Percentiles rank a stretch among this genome's conserved stretches.
Evolutionary conservation across 2,113 vertebrate species (phyloP).

Genomic region (Heterochromis multidens): DNA sequence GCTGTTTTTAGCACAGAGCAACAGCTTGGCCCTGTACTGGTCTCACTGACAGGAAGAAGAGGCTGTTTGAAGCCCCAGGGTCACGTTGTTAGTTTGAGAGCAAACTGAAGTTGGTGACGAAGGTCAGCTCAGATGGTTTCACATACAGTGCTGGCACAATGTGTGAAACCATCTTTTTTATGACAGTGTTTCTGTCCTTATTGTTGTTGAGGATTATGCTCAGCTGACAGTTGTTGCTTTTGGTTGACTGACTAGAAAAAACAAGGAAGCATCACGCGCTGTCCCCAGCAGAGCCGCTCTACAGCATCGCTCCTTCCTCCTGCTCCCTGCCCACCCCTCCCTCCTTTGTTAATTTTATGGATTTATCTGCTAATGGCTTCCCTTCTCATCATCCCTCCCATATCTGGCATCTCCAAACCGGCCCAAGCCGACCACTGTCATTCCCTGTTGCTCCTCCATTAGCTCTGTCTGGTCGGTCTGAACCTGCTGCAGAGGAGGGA

Average conservation of each 20-base stretch:
- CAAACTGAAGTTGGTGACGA: slow-evolving; percentile 33
- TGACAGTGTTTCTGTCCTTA: neutral
- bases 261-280: slow-evolving; percentile 11
- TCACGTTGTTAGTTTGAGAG: slow-evolving; percentile 33
- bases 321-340: neutral
- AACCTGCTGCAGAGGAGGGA: slow-evolving; percentile 15
- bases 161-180: slow-evolving; percentile 8
- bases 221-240: slow-evolving; percentile 17
- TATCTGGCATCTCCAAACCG: slow-evolving; percentile 47
- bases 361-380: slow-evolving; percentile 71
- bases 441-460: slow-evolving; percentile 49
- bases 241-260: slow-evolving; percentile 10
- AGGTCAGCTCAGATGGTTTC: slow-evolving; percentile 45
- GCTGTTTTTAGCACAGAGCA: slow-evolving; percentile 71
- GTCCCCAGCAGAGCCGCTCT: slow-evolving; percentile 3
- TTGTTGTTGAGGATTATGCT: slow-evolving; percentile 24
- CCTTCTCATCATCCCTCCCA: slow-evolving; percentile 42
- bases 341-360: slow-evolving; percentile 70
- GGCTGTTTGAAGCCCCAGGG: slow-evolving; percentile 32
- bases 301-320: slow-evolving; percentile 21
- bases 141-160: neutral
- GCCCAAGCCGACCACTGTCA: slow-evolving; percentile 13
- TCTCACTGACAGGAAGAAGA: slow-evolving; percentile 40
- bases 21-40: slow-evolving; percentile 62
- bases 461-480: slow-evolving; percentile 42